Evolutionary conservation across 2,797 vertebrate genomes (phyloP).

Genomic region (Numenius phaeopus): DNA sequence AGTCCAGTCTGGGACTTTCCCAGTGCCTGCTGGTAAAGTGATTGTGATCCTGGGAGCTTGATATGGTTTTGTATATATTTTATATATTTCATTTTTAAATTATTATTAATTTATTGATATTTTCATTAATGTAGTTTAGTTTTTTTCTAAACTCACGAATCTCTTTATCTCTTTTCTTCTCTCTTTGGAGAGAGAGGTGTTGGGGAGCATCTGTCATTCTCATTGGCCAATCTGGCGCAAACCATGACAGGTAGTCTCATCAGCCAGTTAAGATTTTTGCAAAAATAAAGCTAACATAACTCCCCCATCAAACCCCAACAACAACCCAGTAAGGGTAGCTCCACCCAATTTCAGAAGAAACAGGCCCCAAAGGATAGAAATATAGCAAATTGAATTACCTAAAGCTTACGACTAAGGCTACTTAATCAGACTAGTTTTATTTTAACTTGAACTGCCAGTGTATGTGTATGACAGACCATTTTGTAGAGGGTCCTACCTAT

Average conservation of each 20-base stretch:
- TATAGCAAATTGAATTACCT: not conserved
- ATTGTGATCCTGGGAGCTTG: too few species aligned
- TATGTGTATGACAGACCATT: not conserved
- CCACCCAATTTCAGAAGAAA: not conserved
- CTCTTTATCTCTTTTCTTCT: too few species aligned
- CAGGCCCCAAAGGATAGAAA: not conserved
- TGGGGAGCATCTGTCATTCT: too few species aligned
- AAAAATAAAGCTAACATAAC: not conserved
- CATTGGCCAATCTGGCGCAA: too few species aligned
- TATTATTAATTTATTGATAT: too few species aligned
- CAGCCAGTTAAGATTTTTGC: not conserved
- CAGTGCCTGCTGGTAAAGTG: too few species aligned
- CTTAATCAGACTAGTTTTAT: not conserved
- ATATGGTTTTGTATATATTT: too few species aligned
- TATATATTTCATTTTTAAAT: too few species aligned
- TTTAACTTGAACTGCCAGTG: not conserved
- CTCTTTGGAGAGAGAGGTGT: too few species aligned
- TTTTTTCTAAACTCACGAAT: too few species aligned
- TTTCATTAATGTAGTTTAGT: too few species aligned
- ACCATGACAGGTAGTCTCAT: not conserved
- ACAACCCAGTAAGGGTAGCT: not conserved
- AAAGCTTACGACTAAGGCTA: not conserved
- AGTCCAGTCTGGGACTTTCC: too few species aligned
- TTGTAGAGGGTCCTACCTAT: not conserved
- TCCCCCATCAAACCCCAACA: not conserved